Percentiles rank a stretch among this genome's conserved stretches.
These are phyloP conservation scores for Heteropelma amictum DNA, from an alignment of 2,888 invertebrate species.

Conservation along the genomic window DNA sequence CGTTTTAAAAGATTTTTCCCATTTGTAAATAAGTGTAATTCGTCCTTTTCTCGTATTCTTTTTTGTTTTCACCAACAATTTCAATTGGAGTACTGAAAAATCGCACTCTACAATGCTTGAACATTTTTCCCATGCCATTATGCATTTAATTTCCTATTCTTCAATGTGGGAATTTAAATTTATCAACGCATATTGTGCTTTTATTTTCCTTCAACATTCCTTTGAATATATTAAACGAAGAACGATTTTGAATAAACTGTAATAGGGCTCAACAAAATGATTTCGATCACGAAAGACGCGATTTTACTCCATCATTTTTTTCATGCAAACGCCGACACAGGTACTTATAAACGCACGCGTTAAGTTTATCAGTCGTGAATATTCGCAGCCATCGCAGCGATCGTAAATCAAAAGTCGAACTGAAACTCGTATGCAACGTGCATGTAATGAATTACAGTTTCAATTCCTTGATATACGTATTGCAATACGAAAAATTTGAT, in stretches of 20 bases:
- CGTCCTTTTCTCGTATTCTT: no score
- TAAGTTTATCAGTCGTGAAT: slow-evolving; percentile 49
- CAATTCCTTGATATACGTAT: neutral
- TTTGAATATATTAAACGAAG: no score
- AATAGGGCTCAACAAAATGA: neutral
- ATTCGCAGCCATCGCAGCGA: neutral
- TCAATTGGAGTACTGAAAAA: no score
- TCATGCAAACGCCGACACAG: slow-evolving; percentile 21
- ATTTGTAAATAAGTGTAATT: neutral
- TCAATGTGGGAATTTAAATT: no score
- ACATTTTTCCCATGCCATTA: no score
- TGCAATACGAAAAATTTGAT: neutral
- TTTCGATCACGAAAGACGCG: neutral
- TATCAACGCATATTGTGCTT: no score
- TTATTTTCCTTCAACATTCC: no score
- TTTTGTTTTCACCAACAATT: no score
- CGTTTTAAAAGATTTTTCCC: neutral
- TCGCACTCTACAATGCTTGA: no score
- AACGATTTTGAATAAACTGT: no score
- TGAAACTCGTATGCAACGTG: neutral
- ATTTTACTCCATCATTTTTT: neutral
- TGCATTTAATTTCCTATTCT: no score
- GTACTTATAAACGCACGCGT: slow-evolving; percentile 37
- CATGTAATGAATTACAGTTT: slow-evolving; percentile 12
- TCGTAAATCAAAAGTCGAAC: neutral